Conservation (phyloP, 2,797 vertebrate species). For the Malacoraja senta region DNA sequence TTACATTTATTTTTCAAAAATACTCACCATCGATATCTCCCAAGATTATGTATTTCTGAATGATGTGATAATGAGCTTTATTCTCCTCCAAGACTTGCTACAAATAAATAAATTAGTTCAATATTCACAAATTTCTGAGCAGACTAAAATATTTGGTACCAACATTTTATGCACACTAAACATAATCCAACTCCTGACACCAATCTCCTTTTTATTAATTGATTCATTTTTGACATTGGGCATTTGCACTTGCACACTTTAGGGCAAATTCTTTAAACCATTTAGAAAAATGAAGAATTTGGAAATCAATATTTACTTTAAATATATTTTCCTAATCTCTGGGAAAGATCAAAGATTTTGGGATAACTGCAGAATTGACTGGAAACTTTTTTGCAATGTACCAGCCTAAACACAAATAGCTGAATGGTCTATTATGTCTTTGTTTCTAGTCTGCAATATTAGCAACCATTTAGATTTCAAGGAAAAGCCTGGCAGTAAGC, state of each 20-base stretch:
- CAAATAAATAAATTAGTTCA: constrained; percentile 42
- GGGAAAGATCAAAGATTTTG: not conserved
- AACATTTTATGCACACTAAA: not conserved
- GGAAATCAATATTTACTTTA: not conserved
- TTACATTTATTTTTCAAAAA: constrained; percentile 39
- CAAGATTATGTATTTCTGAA: constrained; percentile 89
- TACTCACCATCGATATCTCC: constrained; percentile 83
- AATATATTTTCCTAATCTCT: not conserved
- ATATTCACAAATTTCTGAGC: not conserved
- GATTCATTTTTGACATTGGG: not conserved
- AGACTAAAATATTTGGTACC: not conserved
- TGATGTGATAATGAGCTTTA: constrained; percentile 83
- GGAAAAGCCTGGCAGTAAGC: too few species aligned
- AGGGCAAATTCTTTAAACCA: not conserved
- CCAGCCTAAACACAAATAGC: not conserved
- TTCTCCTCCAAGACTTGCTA: constrained; percentile 88
- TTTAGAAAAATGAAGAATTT: not conserved
- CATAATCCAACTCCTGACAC: not conserved
- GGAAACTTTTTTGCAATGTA: not conserved
- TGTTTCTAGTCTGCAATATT: not conserved
- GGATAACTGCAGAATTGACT: not conserved
- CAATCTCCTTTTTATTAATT: not conserved
- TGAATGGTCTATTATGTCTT: not conserved
- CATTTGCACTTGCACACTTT: not conserved
- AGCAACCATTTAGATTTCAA: not conserved